These are phyloP conservation scores for Hypselothyrea guttata DNA, from an alignment of 2,888 invertebrate species.

Conservation along the genomic window DNA sequence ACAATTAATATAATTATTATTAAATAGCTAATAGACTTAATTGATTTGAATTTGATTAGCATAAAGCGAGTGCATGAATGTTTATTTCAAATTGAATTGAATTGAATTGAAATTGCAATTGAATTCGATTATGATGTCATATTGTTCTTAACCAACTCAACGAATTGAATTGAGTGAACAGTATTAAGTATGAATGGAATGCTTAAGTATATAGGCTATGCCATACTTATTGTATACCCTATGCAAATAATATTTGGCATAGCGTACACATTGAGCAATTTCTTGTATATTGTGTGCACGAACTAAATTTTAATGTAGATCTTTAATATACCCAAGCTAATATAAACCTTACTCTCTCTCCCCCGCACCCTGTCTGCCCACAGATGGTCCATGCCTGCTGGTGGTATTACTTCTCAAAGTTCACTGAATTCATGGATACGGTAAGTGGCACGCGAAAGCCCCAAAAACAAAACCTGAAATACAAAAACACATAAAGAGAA, in stretches of 20 bases:
- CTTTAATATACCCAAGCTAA: neutral
- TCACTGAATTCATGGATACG: conserved; percentile 97
- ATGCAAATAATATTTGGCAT: conserved; percentile 7
- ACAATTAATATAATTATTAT: conserved; percentile 48
- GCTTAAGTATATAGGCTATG: conserved; percentile 10
- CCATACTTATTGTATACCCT: conserved; percentile 28
- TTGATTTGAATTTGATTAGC: conserved; percentile 15
- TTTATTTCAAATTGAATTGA: conserved; percentile 28
- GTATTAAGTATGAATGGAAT: conserved; percentile 18
- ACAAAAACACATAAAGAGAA: too few relatives aligned
- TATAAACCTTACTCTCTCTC: too few relatives aligned
- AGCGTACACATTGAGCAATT: conserved; percentile 18
- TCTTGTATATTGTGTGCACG: conserved; percentile 25
- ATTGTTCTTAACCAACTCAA: conserved; percentile 23
- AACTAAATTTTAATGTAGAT: conserved; percentile 1
- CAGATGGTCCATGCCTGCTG: conserved; percentile 97
- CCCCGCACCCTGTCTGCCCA: neutral
- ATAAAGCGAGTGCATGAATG: conserved; percentile 54
- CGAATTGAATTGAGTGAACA: conserved; percentile 18
- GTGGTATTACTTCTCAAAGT: conserved; percentile 98
- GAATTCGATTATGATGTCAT: conserved; percentile 44
- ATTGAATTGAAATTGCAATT: conserved; percentile 37
- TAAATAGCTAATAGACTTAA: conserved; percentile 23
- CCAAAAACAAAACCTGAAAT: neutral
- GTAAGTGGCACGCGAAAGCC: conserved; percentile 84